Conservation (phyloP, 2,888 invertebrate genomes). For the Cheilosia soror region DNA sequence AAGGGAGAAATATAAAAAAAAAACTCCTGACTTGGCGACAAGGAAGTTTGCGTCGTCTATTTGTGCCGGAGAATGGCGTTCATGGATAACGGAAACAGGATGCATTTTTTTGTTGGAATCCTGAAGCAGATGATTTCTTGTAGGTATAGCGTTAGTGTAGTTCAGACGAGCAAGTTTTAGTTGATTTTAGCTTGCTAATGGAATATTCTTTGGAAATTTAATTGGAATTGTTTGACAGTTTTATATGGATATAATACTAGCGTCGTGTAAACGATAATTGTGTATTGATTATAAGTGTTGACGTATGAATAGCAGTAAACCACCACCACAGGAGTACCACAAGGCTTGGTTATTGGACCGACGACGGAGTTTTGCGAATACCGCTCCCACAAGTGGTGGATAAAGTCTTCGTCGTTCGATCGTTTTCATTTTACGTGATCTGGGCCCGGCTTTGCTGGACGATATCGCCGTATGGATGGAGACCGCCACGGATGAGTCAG, state of each 20-base stretch:
- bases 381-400: too few species aligned
- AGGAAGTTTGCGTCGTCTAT: conserved; percentile 60
- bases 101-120: conserved; percentile 49
- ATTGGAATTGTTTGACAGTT: background rate
- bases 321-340: too few species aligned
- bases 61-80: conserved; percentile 24
- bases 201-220: background rate
- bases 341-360: too few species aligned
- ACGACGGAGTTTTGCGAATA: too few species aligned
- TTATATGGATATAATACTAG: background rate
- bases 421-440: too few species aligned
- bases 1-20: conserved; percentile 6
- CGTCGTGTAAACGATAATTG: background rate
- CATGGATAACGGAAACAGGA: conserved; percentile 60
- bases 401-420: too few species aligned
- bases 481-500: too few species aligned
- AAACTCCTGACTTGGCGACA: conserved; percentile 57
- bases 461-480: too few species aligned
- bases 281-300: background rate
- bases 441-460: too few species aligned
- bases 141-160: background rate
- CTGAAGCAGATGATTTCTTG: conserved; percentile 43
- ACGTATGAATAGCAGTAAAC: too few species aligned
- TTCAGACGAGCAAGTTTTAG: background rate
- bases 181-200: conserved; percentile 14